phyloP scores from a whole-genome alignment of 1,140 invertebrate genomes.

The Drosophila baimaii region DNA sequence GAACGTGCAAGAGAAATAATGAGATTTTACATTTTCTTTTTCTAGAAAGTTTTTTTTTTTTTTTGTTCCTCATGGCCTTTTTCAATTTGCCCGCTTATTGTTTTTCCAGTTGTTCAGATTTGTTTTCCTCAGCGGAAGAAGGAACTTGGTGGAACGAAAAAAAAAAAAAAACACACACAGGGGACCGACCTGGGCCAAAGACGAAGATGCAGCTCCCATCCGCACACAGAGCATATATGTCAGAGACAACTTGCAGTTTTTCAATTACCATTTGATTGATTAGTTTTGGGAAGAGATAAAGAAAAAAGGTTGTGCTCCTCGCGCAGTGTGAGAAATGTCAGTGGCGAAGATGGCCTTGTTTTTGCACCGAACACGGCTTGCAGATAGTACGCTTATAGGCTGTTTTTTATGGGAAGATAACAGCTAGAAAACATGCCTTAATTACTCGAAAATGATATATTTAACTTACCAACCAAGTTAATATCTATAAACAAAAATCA shows the following conservation, averaged over 20 bases:
- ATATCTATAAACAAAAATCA: not conserved
- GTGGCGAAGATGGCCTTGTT: conserved; percentile 12
- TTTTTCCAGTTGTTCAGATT: conserved; percentile 28
- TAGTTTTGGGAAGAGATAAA: conserved; percentile 13
- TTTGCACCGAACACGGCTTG: not conserved
- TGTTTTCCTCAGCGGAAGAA: conserved; percentile 39
- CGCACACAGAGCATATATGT: conserved; percentile 9
- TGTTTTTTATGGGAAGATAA: not conserved
- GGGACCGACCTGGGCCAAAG: not conserved
- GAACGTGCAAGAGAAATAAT: conserved; percentile 60
- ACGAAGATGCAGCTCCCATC: conserved; percentile 24
- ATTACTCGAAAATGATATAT: not conserved
- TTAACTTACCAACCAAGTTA: not conserved
- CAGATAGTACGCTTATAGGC: not conserved
- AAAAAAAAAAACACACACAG: not conserved
- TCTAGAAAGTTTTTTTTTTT: conserved; percentile 54
- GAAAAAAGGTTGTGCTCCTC: not conserved
- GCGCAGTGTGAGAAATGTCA: conserved; percentile 13
- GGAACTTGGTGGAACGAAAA: conserved; percentile 19
- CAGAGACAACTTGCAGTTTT: conserved; percentile 32
- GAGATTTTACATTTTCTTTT: conserved; percentile 58
- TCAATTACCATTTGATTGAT: conserved; percentile 49
- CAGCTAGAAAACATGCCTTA: too few species aligned
- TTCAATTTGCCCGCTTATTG: conserved; percentile 32
- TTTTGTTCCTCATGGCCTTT: conserved; percentile 24